phyloP scores from a whole-genome alignment of 1,140 invertebrate genomes.

The Penaeus vannamei region DNA sequence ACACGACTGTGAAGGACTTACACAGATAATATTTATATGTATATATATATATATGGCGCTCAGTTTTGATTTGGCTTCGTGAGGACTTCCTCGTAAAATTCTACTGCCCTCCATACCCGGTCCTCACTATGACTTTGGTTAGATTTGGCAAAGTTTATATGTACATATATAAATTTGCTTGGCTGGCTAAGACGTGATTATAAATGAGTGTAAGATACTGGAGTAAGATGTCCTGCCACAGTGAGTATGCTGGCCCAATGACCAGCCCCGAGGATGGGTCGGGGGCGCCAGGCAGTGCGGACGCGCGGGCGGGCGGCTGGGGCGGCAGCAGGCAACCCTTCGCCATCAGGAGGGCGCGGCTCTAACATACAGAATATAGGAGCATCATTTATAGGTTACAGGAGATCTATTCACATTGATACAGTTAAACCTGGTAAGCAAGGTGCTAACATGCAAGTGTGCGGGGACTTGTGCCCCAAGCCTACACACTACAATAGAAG shows the following conservation, averaged over 20 bases:
- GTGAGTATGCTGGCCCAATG: conserved; percentile 33
- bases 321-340: conserved; percentile 65
- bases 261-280: conserved; percentile 53
- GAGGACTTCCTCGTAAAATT: conserved; percentile 64
- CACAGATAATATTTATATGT: conserved; percentile 38
- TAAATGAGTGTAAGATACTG: conserved; percentile 8
- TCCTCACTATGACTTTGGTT: conserved; percentile 35
- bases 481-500: conserved; percentile 65
- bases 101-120: conserved; percentile 60
- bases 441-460: conserved; percentile 67
- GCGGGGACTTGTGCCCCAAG: conserved; percentile 65
- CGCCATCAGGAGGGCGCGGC: conserved; percentile 58
- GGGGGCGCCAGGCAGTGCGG: conserved; percentile 64
- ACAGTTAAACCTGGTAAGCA: conserved; percentile 63
- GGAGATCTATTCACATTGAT: conserved; percentile 67
- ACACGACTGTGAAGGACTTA: conserved; percentile 55
- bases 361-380: conserved; percentile 59
- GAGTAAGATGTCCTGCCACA: conserved; percentile 31
- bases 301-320: conserved; percentile 61
- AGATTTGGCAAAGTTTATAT: conserved; percentile 43
- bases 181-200: conserved; percentile 16
- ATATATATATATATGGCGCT: conserved; percentile 53
- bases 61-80: conserved; percentile 65
- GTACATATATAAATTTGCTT: conserved; percentile 22
- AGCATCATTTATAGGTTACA: conserved; percentile 66